Conservation (phyloP, 2,888 invertebrate genomes). For the Rutpela maculata region DNA sequence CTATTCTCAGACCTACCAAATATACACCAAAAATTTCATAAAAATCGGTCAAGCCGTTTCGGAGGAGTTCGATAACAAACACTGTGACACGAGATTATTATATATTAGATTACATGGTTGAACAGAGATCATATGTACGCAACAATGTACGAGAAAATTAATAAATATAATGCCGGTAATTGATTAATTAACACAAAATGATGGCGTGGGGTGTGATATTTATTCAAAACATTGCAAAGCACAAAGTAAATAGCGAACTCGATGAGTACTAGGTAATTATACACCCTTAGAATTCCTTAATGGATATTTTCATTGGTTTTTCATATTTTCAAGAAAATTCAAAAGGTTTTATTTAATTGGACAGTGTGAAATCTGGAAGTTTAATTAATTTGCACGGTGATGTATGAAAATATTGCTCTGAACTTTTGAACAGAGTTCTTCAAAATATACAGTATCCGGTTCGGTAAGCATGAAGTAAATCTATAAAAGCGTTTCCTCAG, state of each 20-base stretch:
- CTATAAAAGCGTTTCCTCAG: no score
- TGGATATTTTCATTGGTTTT: slow-evolving; percentile 2
- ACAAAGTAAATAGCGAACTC: not conserved
- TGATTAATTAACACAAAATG: not conserved
- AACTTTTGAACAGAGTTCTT: not conserved
- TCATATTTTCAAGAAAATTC: not conserved
- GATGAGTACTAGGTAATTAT: not conserved
- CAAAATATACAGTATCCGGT: no score
- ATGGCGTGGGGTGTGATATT: not conserved
- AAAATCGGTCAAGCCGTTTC: no score
- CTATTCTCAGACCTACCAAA: no score
- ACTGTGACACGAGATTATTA: no score
- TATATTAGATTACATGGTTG: no score
- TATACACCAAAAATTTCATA: no score
- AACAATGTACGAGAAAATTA: no score
- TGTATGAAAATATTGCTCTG: not conserved
- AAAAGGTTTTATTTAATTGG: not conserved
- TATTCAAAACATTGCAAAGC: not conserved
- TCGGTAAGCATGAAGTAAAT: no score
- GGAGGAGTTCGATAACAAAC: no score
- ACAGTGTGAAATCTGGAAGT: not conserved
- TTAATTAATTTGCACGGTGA: not conserved
- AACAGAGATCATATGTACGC: no score
- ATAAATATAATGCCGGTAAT: not conserved
- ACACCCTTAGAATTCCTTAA: not conserved